Conservation (phyloP, 2,113 vertebrate species). For the pig (Sus scrofa) region T2T-Sscrofa CM000813.6:113422001-113422500, state of each 20-base stretch:
- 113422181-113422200: neutral
- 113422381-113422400: too few relatives aligned
- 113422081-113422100: neutral
- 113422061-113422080: neutral
- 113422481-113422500: too few relatives aligned
- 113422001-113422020: neutral
- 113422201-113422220: neutral
- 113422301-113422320: neutral
- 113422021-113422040: neutral
- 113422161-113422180: neutral
- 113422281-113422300: neutral
- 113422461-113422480: too few relatives aligned
- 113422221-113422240: neutral
- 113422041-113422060: neutral
- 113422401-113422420: too few relatives aligned
- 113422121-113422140: neutral
- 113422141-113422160: neutral
- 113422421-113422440: too few relatives aligned
- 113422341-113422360: too few relatives aligned
- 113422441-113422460: too few relatives aligned
- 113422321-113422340: too few relatives aligned
- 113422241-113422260: neutral
- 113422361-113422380: too few relatives aligned
- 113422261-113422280: neutral
- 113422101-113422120: neutral